Base-by-base conservation (phyloP, 2,113 vertebrate genomes). In the Muscicapa adusta region DNA sequence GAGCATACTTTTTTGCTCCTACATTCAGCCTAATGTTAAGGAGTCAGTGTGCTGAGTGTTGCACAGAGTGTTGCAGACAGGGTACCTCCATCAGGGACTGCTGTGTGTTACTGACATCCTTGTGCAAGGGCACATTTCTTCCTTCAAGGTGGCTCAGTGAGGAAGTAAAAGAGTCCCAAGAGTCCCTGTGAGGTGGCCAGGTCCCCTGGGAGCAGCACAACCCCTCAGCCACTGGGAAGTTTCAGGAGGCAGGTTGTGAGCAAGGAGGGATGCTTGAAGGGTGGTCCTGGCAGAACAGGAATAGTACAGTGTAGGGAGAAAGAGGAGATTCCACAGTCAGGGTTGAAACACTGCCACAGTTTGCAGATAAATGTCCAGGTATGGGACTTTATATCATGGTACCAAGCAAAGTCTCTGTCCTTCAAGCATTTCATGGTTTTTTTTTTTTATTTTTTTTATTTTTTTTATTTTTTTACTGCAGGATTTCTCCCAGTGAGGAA, bases 241-340 rank as follows among this genome's bases (percentile, higher is more conserved):
- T 54, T 42, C 23, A 53, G 47, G 34, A 79, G 31, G 25, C 29
- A 78, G 31, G 17, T 13, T 87, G 36, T 33, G 54, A 70, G 56
- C 38, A 28, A 18, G 23, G 56, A 70, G 74, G 33, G 50, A 24
- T 50, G 25, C 7, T 5, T 29, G 40, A 73, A 50, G 18, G 12
- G 26, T 70, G 47, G 56, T 24, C 38, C 38, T 81, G 73, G 25
- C 23, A 71, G 68, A 73, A 66, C 26, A 48, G 22, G 14, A 60
- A 56, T 7, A 34, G 4, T 16, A 6, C 0, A 0, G 28, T 43
- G 9, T 33, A n/a, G 5, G 18, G 51, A 58, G 13, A 33, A 12
- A 33, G 16, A 71, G 28, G 38, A 75, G 17, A n/a, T 51, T 20
- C 48, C 62, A 6, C 23, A 72, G 12, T 9, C 29, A 66, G 36